Evolutionary conservation across 2,888 invertebrate species (phyloP).

Genomic region (Taphrorychus bicolor): DNA sequence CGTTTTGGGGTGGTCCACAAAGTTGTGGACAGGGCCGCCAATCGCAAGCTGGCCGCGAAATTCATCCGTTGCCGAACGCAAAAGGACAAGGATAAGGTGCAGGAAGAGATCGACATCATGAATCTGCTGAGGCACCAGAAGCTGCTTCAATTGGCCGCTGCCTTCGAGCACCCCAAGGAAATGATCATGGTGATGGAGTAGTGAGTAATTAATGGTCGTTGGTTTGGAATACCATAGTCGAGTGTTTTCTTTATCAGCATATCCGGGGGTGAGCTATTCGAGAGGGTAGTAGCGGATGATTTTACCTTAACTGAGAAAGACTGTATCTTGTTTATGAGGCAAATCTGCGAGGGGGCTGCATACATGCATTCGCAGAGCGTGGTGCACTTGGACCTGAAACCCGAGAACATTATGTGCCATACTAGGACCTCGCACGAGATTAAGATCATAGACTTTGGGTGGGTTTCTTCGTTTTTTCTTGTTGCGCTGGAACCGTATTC

Average conservation of each 20-base stretch:
- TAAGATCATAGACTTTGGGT: slow-evolving; percentile 90
- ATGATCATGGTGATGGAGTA: slow-evolving; percentile 90
- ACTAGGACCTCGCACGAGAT: slow-evolving; percentile 84
- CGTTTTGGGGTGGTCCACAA: slow-evolving; percentile 76
- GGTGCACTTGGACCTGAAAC: slow-evolving; percentile 92
- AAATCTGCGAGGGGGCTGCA: slow-evolving; percentile 89
- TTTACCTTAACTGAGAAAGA: slow-evolving; percentile 90
- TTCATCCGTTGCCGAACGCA: slow-evolving; percentile 76
- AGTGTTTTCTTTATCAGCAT: slow-evolving; percentile 66
- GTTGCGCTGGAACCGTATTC: background rate
- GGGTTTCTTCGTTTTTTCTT: background rate
- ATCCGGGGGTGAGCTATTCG: slow-evolving; percentile 92
- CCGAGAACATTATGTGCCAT: slow-evolving; percentile 94
- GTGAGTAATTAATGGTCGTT: slow-evolving; percentile 66
- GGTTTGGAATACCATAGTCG: background rate
- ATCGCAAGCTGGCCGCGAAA: slow-evolving; percentile 81
- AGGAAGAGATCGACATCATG: slow-evolving; percentile 88
- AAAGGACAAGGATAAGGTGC: slow-evolving; percentile 72
- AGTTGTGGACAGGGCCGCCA: slow-evolving; percentile 70
- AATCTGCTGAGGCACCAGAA: slow-evolving; percentile 83
- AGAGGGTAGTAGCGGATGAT: slow-evolving; percentile 90
- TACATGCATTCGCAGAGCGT: slow-evolving; percentile 87
- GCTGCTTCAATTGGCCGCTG: slow-evolving; percentile 81
- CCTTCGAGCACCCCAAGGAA: slow-evolving; percentile 78
- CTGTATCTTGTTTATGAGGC: slow-evolving; percentile 84